Percentiles rank a stretch among this genome's conserved stretches.
phyloP scores from a whole-genome alignment of 37 sponge, comb jelly and placozoan genomes.

The Ephydatia muelleri region DNA sequence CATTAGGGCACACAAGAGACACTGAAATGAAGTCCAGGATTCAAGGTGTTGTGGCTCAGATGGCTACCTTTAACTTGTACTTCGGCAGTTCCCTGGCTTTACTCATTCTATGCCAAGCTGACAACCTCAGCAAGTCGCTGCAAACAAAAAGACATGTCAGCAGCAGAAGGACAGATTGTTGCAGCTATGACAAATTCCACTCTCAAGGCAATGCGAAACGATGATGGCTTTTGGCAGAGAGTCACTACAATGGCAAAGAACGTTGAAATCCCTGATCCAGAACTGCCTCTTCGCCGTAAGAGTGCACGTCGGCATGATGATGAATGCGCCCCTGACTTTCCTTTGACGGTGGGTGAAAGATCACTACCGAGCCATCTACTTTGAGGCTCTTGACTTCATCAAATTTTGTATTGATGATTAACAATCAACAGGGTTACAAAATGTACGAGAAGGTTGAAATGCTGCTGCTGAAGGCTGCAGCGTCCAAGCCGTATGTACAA shows the following conservation, averaged over 20 bases:
- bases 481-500: conserved; percentile 7
- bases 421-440: conserved; percentile 43
- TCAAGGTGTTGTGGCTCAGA: no score
- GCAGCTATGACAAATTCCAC: conserved; percentile 38
- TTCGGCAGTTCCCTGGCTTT: conserved; percentile 52
- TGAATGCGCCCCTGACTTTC: conserved; percentile 39
- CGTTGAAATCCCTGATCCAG: conserved; percentile 15
- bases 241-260: conserved; percentile 17
- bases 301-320: conserved; percentile 12
- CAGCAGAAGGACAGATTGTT: conserved; percentile 66
- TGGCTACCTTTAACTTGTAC: conserved; percentile 50
- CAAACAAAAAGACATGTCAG: conserved; percentile 67
- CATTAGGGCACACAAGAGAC: conserved; percentile 43
- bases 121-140: no score
- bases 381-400: conserved; percentile 54
- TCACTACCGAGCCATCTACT: conserved; percentile 37
- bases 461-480: conserved; percentile 42
- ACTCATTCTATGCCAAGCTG: no score
- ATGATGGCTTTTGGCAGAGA: conserved; percentile 39
- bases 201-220: conserved; percentile 32
- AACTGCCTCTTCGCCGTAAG: conserved; percentile 16
- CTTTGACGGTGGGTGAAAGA: conserved; percentile 44
- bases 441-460: conserved; percentile 24
- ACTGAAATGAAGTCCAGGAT: conserved; percentile 75
- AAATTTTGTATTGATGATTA: conserved; percentile 24